phyloP scores from a whole-genome alignment of 1,140 invertebrate species.

The Ceratitis capitata region DNA sequence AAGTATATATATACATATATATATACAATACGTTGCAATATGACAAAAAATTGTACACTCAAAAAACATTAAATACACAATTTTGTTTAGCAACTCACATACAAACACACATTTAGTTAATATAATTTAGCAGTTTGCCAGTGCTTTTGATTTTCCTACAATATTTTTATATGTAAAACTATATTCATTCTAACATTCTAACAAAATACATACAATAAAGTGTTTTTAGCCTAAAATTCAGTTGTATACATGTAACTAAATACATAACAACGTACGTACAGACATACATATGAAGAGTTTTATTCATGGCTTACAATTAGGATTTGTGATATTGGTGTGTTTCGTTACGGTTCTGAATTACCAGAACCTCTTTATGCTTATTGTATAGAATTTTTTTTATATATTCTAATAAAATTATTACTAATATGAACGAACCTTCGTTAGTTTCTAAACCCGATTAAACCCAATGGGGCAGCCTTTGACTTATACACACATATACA shows the following conservation, averaged over 20 bases:
- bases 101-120: background rate
- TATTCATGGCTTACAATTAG: background rate
- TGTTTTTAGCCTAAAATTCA: background rate
- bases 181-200: no score
- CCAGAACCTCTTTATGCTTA: background rate
- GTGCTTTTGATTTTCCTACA: background rate
- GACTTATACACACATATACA: no score
- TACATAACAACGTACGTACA: background rate
- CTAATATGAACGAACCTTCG: no score
- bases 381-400: background rate
- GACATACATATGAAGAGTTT: background rate
- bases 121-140: background rate
- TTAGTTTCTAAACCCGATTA: no score
- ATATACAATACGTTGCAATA: background rate
- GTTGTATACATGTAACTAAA: no score
- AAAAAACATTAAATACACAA: constrained; percentile 17
- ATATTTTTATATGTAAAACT: background rate
- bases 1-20: background rate
- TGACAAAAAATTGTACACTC: background rate
- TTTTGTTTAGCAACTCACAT: background rate
- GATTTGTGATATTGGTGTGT: constrained; percentile 34
- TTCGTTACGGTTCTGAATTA: constrained; percentile 32
- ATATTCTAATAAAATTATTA: background rate
- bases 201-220: constrained; percentile 14
- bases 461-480: no score